Base-by-base conservation (phyloP, 2,113 vertebrate species). In the Nerophis ophidion region DNA sequence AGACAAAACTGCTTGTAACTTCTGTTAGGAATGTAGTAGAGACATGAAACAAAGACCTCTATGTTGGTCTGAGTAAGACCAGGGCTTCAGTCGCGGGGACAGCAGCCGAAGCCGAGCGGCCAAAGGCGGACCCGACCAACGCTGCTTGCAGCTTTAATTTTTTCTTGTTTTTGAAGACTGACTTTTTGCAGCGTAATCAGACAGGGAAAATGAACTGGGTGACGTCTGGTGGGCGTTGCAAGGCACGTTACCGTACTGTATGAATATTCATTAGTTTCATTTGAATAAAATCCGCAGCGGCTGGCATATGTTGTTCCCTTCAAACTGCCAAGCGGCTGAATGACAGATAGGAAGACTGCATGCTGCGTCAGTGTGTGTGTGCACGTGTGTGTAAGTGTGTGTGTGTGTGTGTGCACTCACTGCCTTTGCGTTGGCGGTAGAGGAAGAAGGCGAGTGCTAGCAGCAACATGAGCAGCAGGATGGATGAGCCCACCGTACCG, bases 361-460 rank as follows among this genome's bases (percentile, higher is more conserved):
- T 0, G 48, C 6, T 9, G 38, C 45, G 15, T 17, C 26, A 26
- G 26, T 26, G 26, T 26, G 26, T 26, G 26, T 26, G 26, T 26
- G 26, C 26, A 26, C 26, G 36, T 48, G 68, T 45, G 15, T 48
- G 26, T 26, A 15, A n/a, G 36, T 48, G 68, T 45, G 15, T 48
- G 58, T 1, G 17, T 53, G 63, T 51, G 15, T 42, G 57, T 54
- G 54, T 65, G 64, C 66, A 93, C 95, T 95, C 84, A 97, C 96
- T 97, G 84, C 93, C 93, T 94, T 97, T 98, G 66, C 93, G 92
- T 55, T 95, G 94, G 59, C 93, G 90, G 83, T 97, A 98, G 5
- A 98, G 89, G 86, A 96, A 91, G 81, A 95, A 92, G 74, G 86
- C 84, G 26, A 97, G 80, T 0, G 85, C 89, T 5, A 89, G 67